A percentile compares a stretch with the other conserved stretches of the same genome.
phyloP scores from a whole-genome alignment of 2,113 vertebrate genomes.

The Oenanthe melanoleuca region DNA sequence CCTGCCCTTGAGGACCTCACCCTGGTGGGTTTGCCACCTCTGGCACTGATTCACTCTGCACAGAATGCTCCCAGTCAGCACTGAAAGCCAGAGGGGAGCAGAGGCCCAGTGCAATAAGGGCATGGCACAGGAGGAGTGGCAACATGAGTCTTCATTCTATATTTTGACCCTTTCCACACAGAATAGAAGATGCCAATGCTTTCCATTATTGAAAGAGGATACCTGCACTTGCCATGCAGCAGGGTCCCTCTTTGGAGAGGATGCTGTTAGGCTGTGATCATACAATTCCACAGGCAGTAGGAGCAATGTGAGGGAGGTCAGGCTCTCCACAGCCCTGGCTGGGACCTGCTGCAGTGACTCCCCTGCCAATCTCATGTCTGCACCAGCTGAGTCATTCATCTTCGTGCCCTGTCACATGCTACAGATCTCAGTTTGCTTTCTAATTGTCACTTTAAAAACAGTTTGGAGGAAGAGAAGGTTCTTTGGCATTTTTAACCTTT shows the following conservation, averaged over 20 bases:
- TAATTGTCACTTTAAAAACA: background rate
- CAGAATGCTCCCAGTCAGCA: background rate
- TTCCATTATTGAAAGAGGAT: background rate
- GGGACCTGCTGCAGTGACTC: background rate
- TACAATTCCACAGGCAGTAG: background rate
- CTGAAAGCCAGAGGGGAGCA: background rate
- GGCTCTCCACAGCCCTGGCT: background rate
- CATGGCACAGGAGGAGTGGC: background rate
- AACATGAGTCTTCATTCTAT: background rate
- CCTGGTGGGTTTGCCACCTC: background rate
- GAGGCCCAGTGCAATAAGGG: background rate
- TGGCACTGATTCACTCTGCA: rapidly evolving
- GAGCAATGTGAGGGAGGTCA: background rate
- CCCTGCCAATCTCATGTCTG: background rate
- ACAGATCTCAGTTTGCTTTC: background rate
- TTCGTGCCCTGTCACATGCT: background rate
- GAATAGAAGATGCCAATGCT: background rate
- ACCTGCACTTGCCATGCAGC: background rate
- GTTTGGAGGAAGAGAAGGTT: background rate
- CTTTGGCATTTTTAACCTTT: background rate
- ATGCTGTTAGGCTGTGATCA: background rate
- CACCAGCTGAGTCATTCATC: background rate
- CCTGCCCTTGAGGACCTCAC: background rate
- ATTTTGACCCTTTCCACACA: background rate
- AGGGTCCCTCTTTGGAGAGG: background rate